These are phyloP conservation scores for Colletes collaris DNA, from an alignment of 2,888 invertebrate genomes.

Conservation along the genomic window DNA sequence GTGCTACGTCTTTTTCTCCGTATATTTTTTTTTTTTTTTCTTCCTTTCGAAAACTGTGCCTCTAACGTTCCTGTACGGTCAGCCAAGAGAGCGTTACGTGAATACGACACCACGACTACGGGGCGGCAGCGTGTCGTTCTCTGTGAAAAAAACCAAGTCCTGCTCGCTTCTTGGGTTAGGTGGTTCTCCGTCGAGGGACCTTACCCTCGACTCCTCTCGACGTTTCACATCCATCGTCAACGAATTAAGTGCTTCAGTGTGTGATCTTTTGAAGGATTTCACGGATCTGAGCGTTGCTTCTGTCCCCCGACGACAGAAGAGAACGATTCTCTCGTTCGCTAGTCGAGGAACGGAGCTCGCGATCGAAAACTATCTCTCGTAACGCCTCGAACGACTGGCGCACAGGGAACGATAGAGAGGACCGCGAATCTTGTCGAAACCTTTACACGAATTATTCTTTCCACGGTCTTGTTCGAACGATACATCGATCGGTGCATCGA, in stretches of 20 bases:
- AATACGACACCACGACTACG: slow-evolving; percentile 24
- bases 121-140: slow-evolving; percentile 34
- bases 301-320: slow-evolving; percentile 1
- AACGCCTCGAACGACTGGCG: slow-evolving; percentile 39
- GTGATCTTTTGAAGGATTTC: slow-evolving; percentile 23
- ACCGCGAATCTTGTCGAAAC: slow-evolving; percentile 1
- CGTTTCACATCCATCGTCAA: not conserved
- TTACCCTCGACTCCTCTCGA: slow-evolving; percentile 4
- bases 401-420: slow-evolving; percentile 17
- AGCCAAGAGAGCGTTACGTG: slow-evolving; percentile 57
- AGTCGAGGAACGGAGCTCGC: slow-evolving; percentile 10
- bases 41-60: slow-evolving; percentile 35
- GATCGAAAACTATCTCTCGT: slow-evolving; percentile 17
- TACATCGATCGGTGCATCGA: not conserved
- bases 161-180: slow-evolving; percentile 17
- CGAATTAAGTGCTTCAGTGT: slow-evolving; percentile 41
- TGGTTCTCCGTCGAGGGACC: slow-evolving; percentile 20
- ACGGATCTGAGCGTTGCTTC: slow-evolving; percentile 19
- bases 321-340: slow-evolving; percentile 20
- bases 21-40: slow-evolving; percentile 11
- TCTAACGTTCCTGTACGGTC: slow-evolving; percentile 35
- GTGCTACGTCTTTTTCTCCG: slow-evolving; percentile 48
- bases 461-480: not conserved
- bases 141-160: slow-evolving; percentile 36
- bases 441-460: not conserved